Evolutionary conservation across 2,888 invertebrate genomes (phyloP).

Genomic region (Orthosia cruda): DNA sequence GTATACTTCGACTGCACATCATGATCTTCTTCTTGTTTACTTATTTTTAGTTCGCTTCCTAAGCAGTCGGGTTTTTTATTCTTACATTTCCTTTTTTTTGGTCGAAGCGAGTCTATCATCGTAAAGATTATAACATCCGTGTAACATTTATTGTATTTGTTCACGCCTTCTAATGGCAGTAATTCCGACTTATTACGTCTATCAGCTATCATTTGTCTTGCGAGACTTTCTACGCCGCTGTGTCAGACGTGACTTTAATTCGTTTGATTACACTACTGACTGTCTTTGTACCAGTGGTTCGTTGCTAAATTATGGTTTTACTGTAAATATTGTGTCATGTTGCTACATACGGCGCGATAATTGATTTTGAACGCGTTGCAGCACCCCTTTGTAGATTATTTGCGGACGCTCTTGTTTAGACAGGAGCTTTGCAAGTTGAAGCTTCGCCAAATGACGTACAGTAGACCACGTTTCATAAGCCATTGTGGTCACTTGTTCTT

Average conservation of each 20-base stretch:
- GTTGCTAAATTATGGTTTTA: slow-evolving; percentile 39
- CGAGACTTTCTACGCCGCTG: slow-evolving; percentile 53
- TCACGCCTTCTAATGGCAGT: slow-evolving; percentile 48
- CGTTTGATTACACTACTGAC: slow-evolving; percentile 38
- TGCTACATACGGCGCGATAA: slow-evolving; percentile 16
- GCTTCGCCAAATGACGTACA: background rate
- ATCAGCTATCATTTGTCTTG: slow-evolving; percentile 42
- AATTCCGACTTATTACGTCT: slow-evolving; percentile 52
- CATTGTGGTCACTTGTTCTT: background rate
- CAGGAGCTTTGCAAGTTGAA: background rate
- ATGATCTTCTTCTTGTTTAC: no score
- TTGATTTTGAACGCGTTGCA: slow-evolving; percentile 29
- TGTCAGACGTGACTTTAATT: slow-evolving; percentile 55
- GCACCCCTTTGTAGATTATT: slow-evolving; percentile 19
- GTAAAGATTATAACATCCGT: slow-evolving; percentile 28
- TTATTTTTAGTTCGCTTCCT: no score
- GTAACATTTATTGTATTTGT: slow-evolving; percentile 39
- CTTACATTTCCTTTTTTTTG: background rate
- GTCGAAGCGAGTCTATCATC: background rate
- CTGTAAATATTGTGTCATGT: slow-evolving; percentile 33
- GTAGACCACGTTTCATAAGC: background rate
- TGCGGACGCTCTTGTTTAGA: slow-evolving; percentile 22
- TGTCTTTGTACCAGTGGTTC: slow-evolving; percentile 8
- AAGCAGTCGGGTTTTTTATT: background rate
- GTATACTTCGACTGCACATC: no score